These are phyloP conservation scores for Ageneiosus marmoratus DNA, from an alignment of 2,113 vertebrate genomes.

Conservation along the genomic window DNA sequence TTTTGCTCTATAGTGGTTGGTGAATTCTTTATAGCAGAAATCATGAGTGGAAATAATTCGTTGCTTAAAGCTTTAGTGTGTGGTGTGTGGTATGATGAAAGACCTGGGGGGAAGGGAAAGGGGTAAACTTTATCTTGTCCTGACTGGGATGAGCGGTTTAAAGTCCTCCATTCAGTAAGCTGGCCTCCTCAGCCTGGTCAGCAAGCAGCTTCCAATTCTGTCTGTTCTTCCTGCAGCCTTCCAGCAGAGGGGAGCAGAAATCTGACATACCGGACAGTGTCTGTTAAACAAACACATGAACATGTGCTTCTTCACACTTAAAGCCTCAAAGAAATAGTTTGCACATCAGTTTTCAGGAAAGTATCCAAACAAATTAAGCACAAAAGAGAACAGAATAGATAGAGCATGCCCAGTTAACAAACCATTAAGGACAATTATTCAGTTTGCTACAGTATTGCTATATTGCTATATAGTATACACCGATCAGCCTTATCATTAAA, in stretches of 20 bases:
- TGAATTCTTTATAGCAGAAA: slow-evolving; percentile 1
- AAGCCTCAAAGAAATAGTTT: too few relatives aligned
- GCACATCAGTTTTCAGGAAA: too few relatives aligned
- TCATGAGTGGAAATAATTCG: background rate
- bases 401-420: background rate
- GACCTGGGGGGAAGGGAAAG: slow-evolving; percentile 31
- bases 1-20: background rate
- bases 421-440: background rate
- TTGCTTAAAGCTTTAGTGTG: background rate
- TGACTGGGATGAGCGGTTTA: slow-evolving; percentile 57
- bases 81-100: background rate
- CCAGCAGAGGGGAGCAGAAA: slow-evolving; percentile 86
- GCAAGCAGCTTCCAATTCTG: slow-evolving; percentile 90
- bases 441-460: background rate
- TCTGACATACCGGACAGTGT: slow-evolving; percentile 85
- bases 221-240: slow-evolving; percentile 90
- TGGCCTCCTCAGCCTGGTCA: slow-evolving; percentile 83
- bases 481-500: too few relatives aligned
- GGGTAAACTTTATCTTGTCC: slow-evolving; percentile 30
- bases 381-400: background rate
- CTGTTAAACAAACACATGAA: slow-evolving; percentile 63
- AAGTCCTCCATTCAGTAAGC: slow-evolving; percentile 76
- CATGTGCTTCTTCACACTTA: too few relatives aligned
- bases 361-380: too few relatives aligned
- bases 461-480: background rate